A percentile compares a stretch with the other conserved stretches of the same genome.
phyloP scores from a whole-genome alignment of 2,888 invertebrate species.

The Erebia epiphron region DNA sequence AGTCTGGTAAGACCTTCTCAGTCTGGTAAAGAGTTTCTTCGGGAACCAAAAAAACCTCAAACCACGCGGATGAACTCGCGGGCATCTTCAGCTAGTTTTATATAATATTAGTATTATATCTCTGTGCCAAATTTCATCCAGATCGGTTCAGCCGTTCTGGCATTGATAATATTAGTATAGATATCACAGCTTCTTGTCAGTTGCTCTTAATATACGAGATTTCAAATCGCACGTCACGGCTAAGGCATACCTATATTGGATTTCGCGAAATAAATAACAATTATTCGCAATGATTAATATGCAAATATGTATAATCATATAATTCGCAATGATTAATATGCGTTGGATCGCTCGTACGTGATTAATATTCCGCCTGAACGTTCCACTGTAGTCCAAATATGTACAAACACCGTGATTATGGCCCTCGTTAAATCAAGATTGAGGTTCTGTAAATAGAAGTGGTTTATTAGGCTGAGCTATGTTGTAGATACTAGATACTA shows the following conservation, averaged over 20 bases:
- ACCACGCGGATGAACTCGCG: too few species aligned
- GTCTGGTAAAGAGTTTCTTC: too few species aligned
- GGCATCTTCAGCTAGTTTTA: too few species aligned
- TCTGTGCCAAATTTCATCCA: too few species aligned
- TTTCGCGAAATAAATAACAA: constrained; percentile 35
- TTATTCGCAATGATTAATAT: constrained; percentile 18
- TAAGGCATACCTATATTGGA: constrained; percentile 15
- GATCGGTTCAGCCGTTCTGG: too few species aligned
- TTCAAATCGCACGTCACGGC: constrained; percentile 18
- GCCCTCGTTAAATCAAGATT: constrained; percentile 17
- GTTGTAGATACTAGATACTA: not conserved
- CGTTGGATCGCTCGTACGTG: constrained; percentile 30
- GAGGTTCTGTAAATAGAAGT: not conserved
- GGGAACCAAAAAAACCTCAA: too few species aligned
- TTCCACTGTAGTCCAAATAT: constrained; percentile 21
- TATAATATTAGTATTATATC: too few species aligned
- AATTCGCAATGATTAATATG: constrained; percentile 31
- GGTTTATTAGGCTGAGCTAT: not conserved
- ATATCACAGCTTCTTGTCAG: too few species aligned
- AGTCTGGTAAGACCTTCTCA: too few species aligned
- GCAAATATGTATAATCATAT: constrained; percentile 1
- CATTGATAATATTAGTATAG: too few species aligned
- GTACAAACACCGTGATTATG: constrained; percentile 16
- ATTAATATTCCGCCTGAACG: constrained; percentile 29
- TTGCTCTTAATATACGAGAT: too few species aligned